Base-by-base conservation (phyloP, 1,140 invertebrate species). In the Tribolium madens region DNA sequence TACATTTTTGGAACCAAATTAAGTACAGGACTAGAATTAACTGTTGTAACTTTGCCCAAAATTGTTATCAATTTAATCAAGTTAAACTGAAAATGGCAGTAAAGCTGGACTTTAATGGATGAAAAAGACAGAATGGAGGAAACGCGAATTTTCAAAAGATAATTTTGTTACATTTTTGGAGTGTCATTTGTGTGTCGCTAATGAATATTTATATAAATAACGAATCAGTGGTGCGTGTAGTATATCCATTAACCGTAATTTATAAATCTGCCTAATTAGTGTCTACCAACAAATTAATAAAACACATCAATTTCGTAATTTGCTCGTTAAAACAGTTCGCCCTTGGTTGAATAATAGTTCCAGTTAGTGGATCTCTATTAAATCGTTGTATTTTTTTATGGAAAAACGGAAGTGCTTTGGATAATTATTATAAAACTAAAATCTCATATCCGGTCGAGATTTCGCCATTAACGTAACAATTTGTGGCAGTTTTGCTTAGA, bases 391-490 rank as follows among this genome's bases (percentile, higher is more conserved):
- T 60, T 42, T 72, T 48, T 57, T 7, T 12, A 33, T 53, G 9
- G 12, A 33, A 73, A 57, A 72, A 76, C 72, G 76, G 76, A 78
- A 74, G 72, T 75, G 47, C 76, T 75, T 73, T 70, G 64, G 76
- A 75, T 74, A 69, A 78, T 78, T 78, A 75, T 74, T 78, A 74
- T 73, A 78, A 78, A 78, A 78, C 76, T 78, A 78, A 78, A 78
- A 78, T 78, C 64, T 78, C 76, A 78, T 70, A 78, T 78, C 76
- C 76, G 76, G 76, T 21, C n/a, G 72, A 52, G 76, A 75, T 78
- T 78, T 69, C 33, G 46, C 72, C 71, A 75, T 78, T 64, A 73
- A 53, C 26, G 50, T 75, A 33, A 72, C 50, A 47, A 14, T 17
- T 26, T 33, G 26, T 36, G 18, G 13, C 26, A 76, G 21, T 76